Percentiles rank a stretch among this genome's conserved stretches.
These are phyloP conservation scores for Rhingia campestris DNA, from an alignment of 2,888 invertebrate genomes.

Conservation along the genomic window DNA sequence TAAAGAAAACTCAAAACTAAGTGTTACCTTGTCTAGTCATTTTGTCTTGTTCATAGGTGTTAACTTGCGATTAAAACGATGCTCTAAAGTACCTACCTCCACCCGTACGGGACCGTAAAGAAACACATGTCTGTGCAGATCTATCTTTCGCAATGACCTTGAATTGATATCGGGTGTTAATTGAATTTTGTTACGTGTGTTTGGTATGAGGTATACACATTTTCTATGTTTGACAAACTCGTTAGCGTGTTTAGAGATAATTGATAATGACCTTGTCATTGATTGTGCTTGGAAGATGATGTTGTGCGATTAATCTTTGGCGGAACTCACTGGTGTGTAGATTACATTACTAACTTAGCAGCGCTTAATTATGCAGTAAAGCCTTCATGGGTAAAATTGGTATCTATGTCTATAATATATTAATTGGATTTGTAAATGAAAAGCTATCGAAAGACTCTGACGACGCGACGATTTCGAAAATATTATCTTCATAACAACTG, in stretches of 20 bases:
- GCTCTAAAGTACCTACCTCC: not conserved
- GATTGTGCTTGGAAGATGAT: not conserved
- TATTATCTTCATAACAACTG: too few relatives aligned
- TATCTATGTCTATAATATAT: too few relatives aligned
- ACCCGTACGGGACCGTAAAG: not conserved
- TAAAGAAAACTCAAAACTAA: too few relatives aligned
- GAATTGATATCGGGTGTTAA: not conserved
- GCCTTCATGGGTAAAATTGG: too few relatives aligned
- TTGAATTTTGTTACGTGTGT: not conserved
- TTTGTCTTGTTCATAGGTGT: too few relatives aligned
- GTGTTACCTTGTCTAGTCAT: too few relatives aligned
- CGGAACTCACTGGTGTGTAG: not conserved
- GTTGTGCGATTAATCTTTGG: not conserved
- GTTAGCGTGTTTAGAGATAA: not conserved
- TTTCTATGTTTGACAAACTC: not conserved
- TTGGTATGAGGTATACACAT: not conserved
- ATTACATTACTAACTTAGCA: too few relatives aligned
- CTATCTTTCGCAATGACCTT: not conserved
- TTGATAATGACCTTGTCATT: constrained; percentile 6
- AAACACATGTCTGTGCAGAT: not conserved
- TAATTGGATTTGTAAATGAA: too few relatives aligned
- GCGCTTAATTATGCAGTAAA: too few relatives aligned
- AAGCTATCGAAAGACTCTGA: too few relatives aligned
- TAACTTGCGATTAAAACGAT: too few relatives aligned
- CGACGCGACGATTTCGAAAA: too few relatives aligned